Evolutionary conservation across 2,113 vertebrate genomes (phyloP).

Genomic region (Eurypyga helias): DNA sequence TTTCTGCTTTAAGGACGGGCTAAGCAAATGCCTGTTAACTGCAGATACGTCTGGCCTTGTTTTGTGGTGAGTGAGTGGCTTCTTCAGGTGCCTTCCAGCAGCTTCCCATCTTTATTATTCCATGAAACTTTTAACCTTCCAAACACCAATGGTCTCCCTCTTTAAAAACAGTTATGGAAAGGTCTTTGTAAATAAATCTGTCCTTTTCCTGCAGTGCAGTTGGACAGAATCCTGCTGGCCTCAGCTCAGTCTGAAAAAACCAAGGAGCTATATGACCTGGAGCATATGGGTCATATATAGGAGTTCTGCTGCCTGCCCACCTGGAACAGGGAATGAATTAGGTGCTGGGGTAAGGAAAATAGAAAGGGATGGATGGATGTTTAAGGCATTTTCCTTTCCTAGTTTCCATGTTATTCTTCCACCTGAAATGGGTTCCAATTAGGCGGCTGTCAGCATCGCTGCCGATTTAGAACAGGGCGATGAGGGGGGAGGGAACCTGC

Average conservation of each 20-base stretch:
- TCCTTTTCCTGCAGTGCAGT: neutral
- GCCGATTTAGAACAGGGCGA: rapidly evolving
- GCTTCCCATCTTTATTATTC: neutral
- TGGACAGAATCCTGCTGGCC: neutral
- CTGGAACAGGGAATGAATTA: neutral
- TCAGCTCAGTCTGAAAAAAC: neutral
- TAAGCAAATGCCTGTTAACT: neutral
- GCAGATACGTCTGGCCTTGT: neutral
- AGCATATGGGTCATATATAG: neutral
- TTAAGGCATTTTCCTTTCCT: neutral
- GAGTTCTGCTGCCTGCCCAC: neutral
- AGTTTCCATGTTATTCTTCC: neutral
- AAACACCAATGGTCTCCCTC: neutral
- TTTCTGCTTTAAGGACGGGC: neutral
- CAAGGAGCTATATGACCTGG: neutral
- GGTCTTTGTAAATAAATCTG: neutral
- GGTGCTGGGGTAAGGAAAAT: neutral
- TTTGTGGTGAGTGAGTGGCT: neutral
- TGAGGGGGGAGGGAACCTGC: neutral
- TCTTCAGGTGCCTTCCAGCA: neutral
- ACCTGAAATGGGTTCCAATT: neutral
- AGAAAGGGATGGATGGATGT: neutral
- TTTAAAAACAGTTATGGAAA: neutral
- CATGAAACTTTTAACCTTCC: neutral
- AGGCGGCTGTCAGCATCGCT: neutral